Evolutionary conservation across 1,140 invertebrate genomes (phyloP).

Genomic region (Drosophila melanogaster): Release_6_plus_ISO1_MT NC_004354.4:3994501-3995000

Average conservation of each 20-base stretch:
- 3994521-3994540: constrained; percentile 22
- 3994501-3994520: constrained; percentile 15
- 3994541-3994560: neutral
- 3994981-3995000: constrained; percentile 78
- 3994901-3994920: constrained; percentile 65
- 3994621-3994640: neutral
- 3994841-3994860: constrained; percentile 77
- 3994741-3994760: constrained; percentile 2
- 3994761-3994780: neutral
- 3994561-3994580: neutral
- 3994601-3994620: no score
- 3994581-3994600: no score
- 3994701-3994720: constrained; percentile 42
- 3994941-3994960: constrained; percentile 44
- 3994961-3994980: constrained; percentile 74
- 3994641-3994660: neutral
- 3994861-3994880: constrained; percentile 67
- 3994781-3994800: constrained; percentile 24
- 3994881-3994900: constrained; percentile 42
- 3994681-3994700: constrained; percentile 34
- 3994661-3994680: neutral
- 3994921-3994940: constrained; percentile 12
- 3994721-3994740: neutral
- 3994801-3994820: constrained; percentile 9
- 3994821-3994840: constrained; percentile 58